A percentile compares a stretch with the other conserved stretches of the same genome.
Conservation (phyloP, 2,113 vertebrate genomes). For the Tragulus kanchil region DNA sequence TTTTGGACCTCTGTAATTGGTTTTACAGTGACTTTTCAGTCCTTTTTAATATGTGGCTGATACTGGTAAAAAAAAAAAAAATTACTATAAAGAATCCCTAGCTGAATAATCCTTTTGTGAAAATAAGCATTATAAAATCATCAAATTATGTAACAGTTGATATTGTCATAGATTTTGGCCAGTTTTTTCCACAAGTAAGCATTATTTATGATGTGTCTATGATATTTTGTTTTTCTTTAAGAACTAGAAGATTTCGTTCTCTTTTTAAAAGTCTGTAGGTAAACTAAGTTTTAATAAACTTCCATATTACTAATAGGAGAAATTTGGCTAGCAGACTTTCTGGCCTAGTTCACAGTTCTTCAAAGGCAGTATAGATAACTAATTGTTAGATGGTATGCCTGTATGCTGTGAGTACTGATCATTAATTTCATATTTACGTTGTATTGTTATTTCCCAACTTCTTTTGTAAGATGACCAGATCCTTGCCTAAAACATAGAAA, state of each 20-base stretch:
- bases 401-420: conserved; percentile 77
- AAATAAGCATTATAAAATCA: neutral
- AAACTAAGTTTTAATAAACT: conserved; percentile 53
- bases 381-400: conserved; percentile 75
- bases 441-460: conserved; percentile 74
- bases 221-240: neutral
- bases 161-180: neutral
- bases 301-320: conserved; percentile 71
- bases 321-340: conserved; percentile 77
- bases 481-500: neutral
- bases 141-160: neutral
- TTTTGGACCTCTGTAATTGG: conserved; percentile 13
- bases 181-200: neutral
- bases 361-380: conserved; percentile 71
- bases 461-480: neutral
- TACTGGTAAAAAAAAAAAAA: conserved; percentile 6
- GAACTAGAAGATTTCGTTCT: neutral
- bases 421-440: conserved; percentile 84
- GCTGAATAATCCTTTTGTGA: conserved; percentile 22
- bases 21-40: neutral
- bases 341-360: conserved; percentile 77
- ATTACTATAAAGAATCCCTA: neutral
- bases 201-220: neutral
- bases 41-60: neutral
- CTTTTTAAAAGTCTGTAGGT: conserved; percentile 74